A percentile compares a stretch with the other conserved stretches of the same genome.
phyloP scores from a whole-genome alignment of 1,140 invertebrate genomes.

The Formica selysi region DNA sequence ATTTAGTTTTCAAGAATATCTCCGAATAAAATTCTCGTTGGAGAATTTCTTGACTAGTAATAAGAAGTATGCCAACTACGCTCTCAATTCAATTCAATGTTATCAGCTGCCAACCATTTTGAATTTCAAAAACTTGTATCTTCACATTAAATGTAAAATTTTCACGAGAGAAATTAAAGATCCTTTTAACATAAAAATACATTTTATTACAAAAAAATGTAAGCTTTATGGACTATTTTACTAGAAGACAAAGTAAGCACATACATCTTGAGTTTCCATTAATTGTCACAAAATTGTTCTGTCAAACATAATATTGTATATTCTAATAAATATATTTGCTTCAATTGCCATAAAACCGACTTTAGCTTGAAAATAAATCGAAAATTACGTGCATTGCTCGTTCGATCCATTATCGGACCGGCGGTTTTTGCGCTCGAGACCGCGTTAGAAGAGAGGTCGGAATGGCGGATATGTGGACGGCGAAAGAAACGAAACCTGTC shows the following conservation, averaged over 20 bases:
- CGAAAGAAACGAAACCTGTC: slow-evolving; percentile 75
- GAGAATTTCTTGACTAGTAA: not conserved
- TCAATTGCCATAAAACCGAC: not conserved
- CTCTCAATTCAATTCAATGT: slow-evolving; percentile 13
- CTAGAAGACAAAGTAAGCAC: not conserved
- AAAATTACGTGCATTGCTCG: not conserved
- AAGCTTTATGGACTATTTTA: not conserved
- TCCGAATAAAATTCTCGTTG: slow-evolving; percentile 3
- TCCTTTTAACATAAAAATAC: not conserved
- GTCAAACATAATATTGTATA: too few species aligned
- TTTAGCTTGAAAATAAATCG: not conserved
- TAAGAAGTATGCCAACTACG: not conserved
- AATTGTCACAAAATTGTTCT: slow-evolving; percentile 5
- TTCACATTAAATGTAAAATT: not conserved
- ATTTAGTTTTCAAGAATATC: not conserved
- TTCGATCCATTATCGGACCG: slow-evolving; percentile 17
- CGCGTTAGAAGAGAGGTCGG: slow-evolving; percentile 58
- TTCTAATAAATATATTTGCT: not conserved
- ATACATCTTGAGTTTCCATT: not conserved
- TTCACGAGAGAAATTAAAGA: not conserved
- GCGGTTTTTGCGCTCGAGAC: slow-evolving; percentile 5
- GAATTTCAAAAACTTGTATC: not conserved
- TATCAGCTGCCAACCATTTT: not conserved
- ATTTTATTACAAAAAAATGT: slow-evolving; percentile 3
- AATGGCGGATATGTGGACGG: slow-evolving; percentile 56